Evolutionary conservation across 2,888 invertebrate genomes (phyloP), one percentile per base, ranked within the genome.

Genomic region (Elegia similella): DNA sequence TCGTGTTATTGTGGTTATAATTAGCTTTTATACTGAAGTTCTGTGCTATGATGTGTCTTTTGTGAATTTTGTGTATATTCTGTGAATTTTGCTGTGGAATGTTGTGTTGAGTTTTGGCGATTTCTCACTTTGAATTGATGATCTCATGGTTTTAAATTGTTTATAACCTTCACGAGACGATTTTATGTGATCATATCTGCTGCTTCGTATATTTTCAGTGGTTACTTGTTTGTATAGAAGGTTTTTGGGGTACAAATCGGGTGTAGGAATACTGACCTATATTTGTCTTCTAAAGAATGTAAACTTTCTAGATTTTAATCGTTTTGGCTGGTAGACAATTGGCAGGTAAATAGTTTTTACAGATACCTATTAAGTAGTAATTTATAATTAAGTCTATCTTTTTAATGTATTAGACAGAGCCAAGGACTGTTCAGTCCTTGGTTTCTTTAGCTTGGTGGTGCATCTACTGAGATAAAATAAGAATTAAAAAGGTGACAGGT

Each of bases 21-120:
- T 50, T 56, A 8, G 16, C 17, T 52, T 30, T 62, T 52, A 55
- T 12, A 34, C 59, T 70, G 65, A 71, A 73, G 78, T 80, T 72
- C 67, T 80, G 76, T 79, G 74, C 42, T 30, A 48, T 29, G 3
- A 48, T n/a, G 15, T 48, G 29, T 42, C 30, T n/a, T 12, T 13
- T 12, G 48, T 23, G 8, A 42, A 29, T 12, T 42, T n/a, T 23
- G 54, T 54, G 54, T 30, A 15, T 42, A 43, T 54, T 13, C 13
- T 7, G 15, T 15, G 42, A 42, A 30, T 16, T 48, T 48, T 6
- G 30, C 15, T 42, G 30, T 46, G 6, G 8, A 48, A 46, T 55
- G 6, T 38, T n/a, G 7, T 34, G 16, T 12, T 15, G 16, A 16
- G 42, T 56, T 56, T 47, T 38, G 29, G 52, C 52, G 50, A 15